Evolutionary conservation across 2,888 invertebrate genomes (phyloP).

Genomic region (Eueremaeus valkanovi): DNA sequence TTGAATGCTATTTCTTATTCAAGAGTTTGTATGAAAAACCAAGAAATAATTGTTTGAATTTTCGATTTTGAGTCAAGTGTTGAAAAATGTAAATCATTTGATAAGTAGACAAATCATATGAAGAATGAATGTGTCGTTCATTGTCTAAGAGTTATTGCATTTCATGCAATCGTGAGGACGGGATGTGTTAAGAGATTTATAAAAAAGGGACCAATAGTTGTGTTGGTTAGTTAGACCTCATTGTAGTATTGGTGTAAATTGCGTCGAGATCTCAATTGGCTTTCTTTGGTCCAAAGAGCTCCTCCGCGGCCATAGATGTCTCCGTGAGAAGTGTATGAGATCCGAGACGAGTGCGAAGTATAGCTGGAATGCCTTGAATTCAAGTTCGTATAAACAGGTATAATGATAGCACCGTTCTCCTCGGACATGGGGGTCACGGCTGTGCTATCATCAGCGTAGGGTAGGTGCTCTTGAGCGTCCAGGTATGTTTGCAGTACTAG

Average conservation of each 20-base stretch:
- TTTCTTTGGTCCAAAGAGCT: constrained; percentile 72
- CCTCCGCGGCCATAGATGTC: constrained; percentile 70
- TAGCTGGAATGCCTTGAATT: constrained; percentile 87
- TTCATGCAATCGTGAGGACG: background rate
- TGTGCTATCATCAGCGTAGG: constrained; percentile 94
- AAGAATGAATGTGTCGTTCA: background rate
- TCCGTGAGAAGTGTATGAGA: constrained; percentile 90
- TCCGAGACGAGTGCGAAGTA: constrained; percentile 86
- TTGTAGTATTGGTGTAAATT: constrained; percentile 47
- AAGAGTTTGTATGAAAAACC: too few species aligned
- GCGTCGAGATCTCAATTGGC: constrained; percentile 63
- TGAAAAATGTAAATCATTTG: background rate
- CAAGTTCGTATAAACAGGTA: constrained; percentile 81
- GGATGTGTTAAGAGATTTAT: background rate
- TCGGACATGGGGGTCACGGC: constrained; percentile 97
- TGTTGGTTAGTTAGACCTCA: constrained; percentile 42
- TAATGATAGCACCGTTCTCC: constrained; percentile 91
- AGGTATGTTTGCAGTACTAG: constrained; percentile 81
- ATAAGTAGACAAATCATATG: background rate
- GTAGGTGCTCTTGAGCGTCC: constrained; percentile 74
- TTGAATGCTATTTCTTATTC: too few species aligned
- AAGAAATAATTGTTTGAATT: too few species aligned
- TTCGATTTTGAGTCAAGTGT: constrained; percentile 5
- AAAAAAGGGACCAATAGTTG: background rate
- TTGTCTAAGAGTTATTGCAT: too few species aligned